phyloP scores from a whole-genome alignment of 2,888 invertebrate species.

The Thymelicus lineola region DNA sequence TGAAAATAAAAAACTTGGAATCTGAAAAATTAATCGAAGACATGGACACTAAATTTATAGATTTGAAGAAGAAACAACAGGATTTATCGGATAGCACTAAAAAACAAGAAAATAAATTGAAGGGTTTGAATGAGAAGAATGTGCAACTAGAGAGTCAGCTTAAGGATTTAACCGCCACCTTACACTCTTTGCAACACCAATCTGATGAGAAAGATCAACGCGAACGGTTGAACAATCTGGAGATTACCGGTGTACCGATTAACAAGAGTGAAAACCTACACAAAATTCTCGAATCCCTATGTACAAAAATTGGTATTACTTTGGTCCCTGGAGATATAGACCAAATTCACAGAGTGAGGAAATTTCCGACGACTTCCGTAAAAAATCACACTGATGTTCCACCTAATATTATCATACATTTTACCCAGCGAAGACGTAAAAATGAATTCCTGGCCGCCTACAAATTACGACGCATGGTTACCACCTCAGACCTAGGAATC shows the following conservation, averaged over 20 bases:
- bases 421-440: background rate
- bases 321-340: background rate
- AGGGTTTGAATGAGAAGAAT: background rate
- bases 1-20: background rate
- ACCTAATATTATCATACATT: background rate
- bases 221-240: background rate
- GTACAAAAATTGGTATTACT: background rate
- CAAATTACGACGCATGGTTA: background rate
- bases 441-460: background rate
- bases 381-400: background rate
- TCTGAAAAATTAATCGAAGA: background rate
- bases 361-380: background rate
- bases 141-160: background rate
- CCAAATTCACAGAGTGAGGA: background rate
- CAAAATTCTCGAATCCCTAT: background rate
- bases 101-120: background rate
- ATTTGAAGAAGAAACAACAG: background rate
- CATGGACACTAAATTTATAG: background rate
- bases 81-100: background rate
- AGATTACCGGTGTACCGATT: background rate
- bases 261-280: background rate
- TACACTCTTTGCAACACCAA: background rate
- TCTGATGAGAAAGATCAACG: background rate
- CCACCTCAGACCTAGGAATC: background rate
- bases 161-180: background rate